These are phyloP conservation scores for Andricus grossulariae DNA, from an alignment of 1,140 invertebrate species.

Conservation along the genomic window DNA sequence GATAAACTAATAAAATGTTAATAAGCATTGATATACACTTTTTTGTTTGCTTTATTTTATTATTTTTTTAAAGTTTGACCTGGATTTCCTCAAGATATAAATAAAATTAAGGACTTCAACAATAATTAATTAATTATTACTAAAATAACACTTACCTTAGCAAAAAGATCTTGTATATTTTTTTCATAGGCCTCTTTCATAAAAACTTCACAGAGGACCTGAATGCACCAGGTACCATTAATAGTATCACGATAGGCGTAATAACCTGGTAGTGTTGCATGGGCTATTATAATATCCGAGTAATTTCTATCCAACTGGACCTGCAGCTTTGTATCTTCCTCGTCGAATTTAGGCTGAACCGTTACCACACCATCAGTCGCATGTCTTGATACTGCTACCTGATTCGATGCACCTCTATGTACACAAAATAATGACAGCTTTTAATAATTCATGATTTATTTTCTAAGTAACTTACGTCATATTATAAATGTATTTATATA, in stretches of 20 bases:
- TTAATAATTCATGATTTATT: neutral
- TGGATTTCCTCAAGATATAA: too few relatives aligned
- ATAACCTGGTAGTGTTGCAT: constrained; percentile 81
- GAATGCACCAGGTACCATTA: constrained; percentile 86
- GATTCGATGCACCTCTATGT: constrained; percentile 43
- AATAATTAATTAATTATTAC: constrained; percentile 26
- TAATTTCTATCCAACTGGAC: constrained; percentile 68
- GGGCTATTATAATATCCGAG: constrained; percentile 81
- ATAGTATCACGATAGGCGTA: constrained; percentile 80
- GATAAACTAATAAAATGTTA: too few relatives aligned
- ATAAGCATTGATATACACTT: too few relatives aligned
- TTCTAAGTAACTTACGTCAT: neutral
- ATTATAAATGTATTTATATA: constrained; percentile 1
- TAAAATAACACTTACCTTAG: constrained; percentile 72
- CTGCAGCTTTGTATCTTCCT: constrained; percentile 30
- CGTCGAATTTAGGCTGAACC: neutral
- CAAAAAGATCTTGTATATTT: constrained; percentile 81
- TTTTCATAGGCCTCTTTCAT: constrained; percentile 81
- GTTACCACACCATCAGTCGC: constrained; percentile 36
- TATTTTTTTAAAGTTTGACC: too few relatives aligned
- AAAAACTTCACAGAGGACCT: constrained; percentile 84
- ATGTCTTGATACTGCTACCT: constrained; percentile 42
- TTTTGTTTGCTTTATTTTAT: too few relatives aligned
- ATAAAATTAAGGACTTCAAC: neutral
- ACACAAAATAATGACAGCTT: constrained; percentile 13